Base-by-base conservation (phyloP, 2,888 invertebrate genomes). In the Perithous albicinctus region DNA sequence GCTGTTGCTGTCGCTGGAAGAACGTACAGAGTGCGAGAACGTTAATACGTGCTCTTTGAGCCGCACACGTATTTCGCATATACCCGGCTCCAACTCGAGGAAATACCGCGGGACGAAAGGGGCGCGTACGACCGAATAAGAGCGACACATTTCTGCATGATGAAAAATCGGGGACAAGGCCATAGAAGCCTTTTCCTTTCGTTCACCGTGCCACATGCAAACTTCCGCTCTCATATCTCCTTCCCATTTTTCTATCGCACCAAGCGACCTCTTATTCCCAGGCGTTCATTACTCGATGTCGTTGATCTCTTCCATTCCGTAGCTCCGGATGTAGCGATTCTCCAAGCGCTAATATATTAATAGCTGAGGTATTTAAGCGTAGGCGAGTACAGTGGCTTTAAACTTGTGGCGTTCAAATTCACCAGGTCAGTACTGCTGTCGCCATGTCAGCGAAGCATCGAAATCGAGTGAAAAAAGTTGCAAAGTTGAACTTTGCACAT, bases 291-390 rank as follows among this genome's bases (percentile, higher is more conserved):
- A 2, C 1, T 8, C 61, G 20, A 54, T 69, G 69, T 69, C 69
- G 56, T 18, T 56, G 70, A 70, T 70, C 70, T 56, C 29, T 29
- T 56, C n/a, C 56, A 29, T 41, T 29, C 43, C 35, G n/a, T 6
- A 2, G n/a, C 51, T 63, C 38, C 77, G 80, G 80, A 80, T 56
- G 59, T 29, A 67, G 80, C 48, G 80, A 76, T 76, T 76, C 35
- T 10, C 12, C 8, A 35, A n/a, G 32, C 15, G 23, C 48, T 66
- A 66, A 73, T 67, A 54, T 18, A 51, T 67, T 54, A 43, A 77
- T 77, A 54, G 76, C 66, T 48, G 72, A 76, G 67, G 56, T 46
- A 41, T 20, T 29, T 20, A 66, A 70, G 54, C 70, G 69, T 15
- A 74, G 29, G 63, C 59, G 26, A 23, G 38, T 38, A 48, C n/a